Conservation (phyloP, 2,797 vertebrate species). For the Squalus acanthias region DNA sequence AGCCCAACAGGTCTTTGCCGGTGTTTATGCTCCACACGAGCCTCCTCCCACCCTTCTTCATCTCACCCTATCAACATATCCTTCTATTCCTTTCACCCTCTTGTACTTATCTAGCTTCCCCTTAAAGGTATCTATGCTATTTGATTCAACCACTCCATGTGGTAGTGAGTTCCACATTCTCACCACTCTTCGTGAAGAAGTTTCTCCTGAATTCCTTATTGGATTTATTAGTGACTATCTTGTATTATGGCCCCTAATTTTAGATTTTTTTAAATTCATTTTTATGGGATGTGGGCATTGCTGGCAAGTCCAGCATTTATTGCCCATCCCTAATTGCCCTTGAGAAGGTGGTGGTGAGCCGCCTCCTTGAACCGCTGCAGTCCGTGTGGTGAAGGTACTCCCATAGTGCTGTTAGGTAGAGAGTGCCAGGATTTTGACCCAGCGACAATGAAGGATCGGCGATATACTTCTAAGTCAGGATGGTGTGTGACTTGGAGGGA, state of each 20-base stretch:
- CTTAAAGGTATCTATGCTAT: neutral
- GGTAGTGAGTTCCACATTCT: neutral
- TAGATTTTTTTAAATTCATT: neutral
- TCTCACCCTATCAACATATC: neutral
- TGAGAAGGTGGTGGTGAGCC: too few species aligned
- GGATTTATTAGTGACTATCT: neutral
- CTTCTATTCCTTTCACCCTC: neutral
- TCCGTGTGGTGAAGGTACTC: too few species aligned
- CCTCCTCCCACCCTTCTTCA: neutral
- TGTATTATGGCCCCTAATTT: neutral
- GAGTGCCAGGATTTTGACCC: too few species aligned
- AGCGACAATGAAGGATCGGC: too few species aligned
- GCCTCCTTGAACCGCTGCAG: too few species aligned
- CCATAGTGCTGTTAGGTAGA: too few species aligned
- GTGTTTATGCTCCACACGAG: neutral
- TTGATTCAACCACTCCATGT: neutral
- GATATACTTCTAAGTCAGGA: too few species aligned
- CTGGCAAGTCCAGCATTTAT: too few species aligned
- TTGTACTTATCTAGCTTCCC: neutral
- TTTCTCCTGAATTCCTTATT: neutral
- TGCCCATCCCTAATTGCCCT: too few species aligned
- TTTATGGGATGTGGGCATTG: too few species aligned
- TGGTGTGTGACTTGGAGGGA: too few species aligned
- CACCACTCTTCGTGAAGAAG: neutral
- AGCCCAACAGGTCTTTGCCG: neutral